Conservation (phyloP, 2,797 vertebrate genomes). For the Arctocebus calabarensis region DNA sequence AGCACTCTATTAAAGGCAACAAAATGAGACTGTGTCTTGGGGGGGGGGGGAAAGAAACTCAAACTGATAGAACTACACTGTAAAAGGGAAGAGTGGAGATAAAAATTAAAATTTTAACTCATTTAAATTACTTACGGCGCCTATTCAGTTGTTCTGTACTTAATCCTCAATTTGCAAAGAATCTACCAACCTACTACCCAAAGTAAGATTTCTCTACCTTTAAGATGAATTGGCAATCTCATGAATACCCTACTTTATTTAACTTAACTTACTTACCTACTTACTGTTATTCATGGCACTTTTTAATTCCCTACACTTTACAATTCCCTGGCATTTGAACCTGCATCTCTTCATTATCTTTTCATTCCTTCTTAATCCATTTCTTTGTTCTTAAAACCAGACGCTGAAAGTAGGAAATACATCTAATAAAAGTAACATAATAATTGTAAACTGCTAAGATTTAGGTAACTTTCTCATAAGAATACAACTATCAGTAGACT, state of each 20-base stretch:
- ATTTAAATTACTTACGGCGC: conserved; percentile 33
- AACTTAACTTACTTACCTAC: conserved; percentile 47
- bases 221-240: conserved; percentile 25
- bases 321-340: conserved; percentile 58
- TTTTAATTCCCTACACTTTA: conserved; percentile 65
- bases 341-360: conserved; percentile 60
- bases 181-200: neutral
- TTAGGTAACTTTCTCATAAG: conserved; percentile 59
- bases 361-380: conserved; percentile 56
- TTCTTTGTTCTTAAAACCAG: conserved; percentile 72
- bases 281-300: conserved; percentile 55
- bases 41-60: no score
- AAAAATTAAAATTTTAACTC: conserved; percentile 47
- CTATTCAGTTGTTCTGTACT: neutral
- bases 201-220: conserved; percentile 16
- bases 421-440: conserved; percentile 70
- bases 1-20: no score
- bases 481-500: conserved; percentile 42
- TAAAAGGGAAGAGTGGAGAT: neutral
- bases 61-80: no score
- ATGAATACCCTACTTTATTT: conserved; percentile 35
- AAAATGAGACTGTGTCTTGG: no score
- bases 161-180: conserved; percentile 38
- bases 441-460: conserved; percentile 57
- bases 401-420: conserved; percentile 59